Evolutionary conservation across 2,888 invertebrate species (phyloP).

Genomic region (Spisula subtruncata): DNA sequence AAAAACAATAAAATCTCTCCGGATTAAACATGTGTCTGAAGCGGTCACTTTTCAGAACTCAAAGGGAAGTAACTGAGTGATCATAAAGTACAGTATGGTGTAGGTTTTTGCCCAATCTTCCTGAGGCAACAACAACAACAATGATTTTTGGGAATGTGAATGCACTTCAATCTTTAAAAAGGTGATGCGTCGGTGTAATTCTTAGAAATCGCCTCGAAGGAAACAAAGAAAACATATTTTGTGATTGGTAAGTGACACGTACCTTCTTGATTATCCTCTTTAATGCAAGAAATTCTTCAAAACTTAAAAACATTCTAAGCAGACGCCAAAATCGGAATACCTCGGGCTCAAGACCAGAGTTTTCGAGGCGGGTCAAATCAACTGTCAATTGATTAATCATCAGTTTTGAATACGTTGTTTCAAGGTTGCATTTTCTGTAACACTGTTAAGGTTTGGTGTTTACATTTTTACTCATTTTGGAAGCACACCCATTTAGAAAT

Average conservation of each 20-base stretch:
- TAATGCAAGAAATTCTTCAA: background rate
- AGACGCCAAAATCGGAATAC: constrained; percentile 3
- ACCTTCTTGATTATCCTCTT: background rate
- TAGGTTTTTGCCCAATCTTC: background rate
- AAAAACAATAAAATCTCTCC: too few species aligned
- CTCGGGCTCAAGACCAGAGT: background rate
- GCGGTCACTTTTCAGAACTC: too few species aligned
- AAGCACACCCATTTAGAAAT: too few species aligned
- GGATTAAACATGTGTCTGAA: too few species aligned
- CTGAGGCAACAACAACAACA: too few species aligned
- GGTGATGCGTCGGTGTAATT: background rate
- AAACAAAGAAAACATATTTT: background rate
- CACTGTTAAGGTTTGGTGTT: background rate
- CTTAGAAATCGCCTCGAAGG: background rate
- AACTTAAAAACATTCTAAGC: background rate
- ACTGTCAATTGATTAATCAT: background rate
- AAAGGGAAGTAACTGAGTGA: too few species aligned
- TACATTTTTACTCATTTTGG: too few species aligned
- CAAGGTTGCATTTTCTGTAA: background rate
- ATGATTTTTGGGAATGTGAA: background rate
- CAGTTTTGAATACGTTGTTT: background rate
- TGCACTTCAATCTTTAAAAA: too few species aligned
- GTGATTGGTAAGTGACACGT: background rate
- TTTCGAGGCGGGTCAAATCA: background rate
- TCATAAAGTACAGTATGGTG: background rate